Base-by-base conservation (phyloP, 2,888 invertebrate genomes). In the Esperia sulphurella region DNA sequence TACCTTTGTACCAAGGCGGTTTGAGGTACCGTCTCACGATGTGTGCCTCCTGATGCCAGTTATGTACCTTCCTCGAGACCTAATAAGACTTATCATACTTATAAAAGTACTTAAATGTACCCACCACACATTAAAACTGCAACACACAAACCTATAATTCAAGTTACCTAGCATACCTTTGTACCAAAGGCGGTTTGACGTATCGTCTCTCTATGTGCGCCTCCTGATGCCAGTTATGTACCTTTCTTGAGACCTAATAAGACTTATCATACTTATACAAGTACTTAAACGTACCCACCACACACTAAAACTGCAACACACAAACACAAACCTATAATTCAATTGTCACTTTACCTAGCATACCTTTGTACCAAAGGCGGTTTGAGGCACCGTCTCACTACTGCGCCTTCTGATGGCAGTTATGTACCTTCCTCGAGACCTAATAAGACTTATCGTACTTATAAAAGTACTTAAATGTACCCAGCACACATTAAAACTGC, bases 301-400 rank as follows among this genome's bases (percentile, higher is more conserved):
- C 41, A 35, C 10, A 35, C 9, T 9, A 33, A 30, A 33, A 9
- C 33, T 8, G 10, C 33, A n/a, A 35, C 8, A 35, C 35, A 39
- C 46, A 43, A 30, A 35, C 35, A 31, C 44, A 41, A 45, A 37
- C 33, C 12, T 28, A 45, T 49, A 45, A 58, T 53, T 43, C 42
- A 14, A 49, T 52, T 53, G 55, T 58, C 63, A 75, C 79, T 72
- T 78, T 82, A 81, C 81, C 81, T 78, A 75, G 79, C 79, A 65
- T 79, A 87, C 88, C 88, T 88, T 72, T 84, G 87, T 66, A 95
- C 96, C 49, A 98, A 91, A 40, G 98, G 98, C 50, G 97, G 97
- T 79, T 97, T 97, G 40, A 98, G 90, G 79, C 98, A 98, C 59
- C 98, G 91, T 61, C 98, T 90, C 80, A 98, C 98, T 46, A 98